Percentiles rank a stretch among this genome's conserved stretches.
Conservation (phyloP, 2,888 invertebrate species). For the Meiosimyza decipiens region DNA sequence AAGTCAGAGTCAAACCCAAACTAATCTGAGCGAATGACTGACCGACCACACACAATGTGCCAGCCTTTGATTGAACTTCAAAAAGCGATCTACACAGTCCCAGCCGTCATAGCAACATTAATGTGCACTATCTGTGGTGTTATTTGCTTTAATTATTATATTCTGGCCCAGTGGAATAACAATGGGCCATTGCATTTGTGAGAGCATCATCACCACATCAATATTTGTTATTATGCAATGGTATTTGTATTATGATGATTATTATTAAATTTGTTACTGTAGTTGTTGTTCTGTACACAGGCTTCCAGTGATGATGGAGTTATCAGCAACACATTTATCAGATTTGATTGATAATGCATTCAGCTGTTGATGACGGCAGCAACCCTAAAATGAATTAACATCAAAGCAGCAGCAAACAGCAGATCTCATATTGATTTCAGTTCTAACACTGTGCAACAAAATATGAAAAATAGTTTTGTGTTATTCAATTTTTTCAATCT, state of each 20-base stretch:
- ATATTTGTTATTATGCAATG: too few relatives aligned
- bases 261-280: constrained; percentile 3
- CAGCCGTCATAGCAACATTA: constrained; percentile 1
- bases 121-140: background rate
- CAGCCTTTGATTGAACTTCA: background rate
- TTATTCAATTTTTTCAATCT: too few relatives aligned
- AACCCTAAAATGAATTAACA: too few relatives aligned
- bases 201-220: too few relatives aligned
- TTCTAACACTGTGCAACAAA: too few relatives aligned
- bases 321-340: constrained; percentile 27
- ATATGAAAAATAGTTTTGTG: too few relatives aligned
- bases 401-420: too few relatives aligned
- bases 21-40: too few relatives aligned
- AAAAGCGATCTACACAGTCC: constrained; percentile 24
- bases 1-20: background rate
- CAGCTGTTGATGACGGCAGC: background rate
- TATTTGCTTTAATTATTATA: constrained; percentile 34
- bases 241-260: too few relatives aligned
- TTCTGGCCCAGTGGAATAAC: constrained; percentile 20
- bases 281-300: constrained; percentile 27
- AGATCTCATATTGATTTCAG: too few relatives aligned
- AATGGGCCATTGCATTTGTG: background rate
- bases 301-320: constrained; percentile 34
- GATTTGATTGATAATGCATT: constrained; percentile 32
- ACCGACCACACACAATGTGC: too few relatives aligned